These are phyloP conservation scores for Phragmatobia fuliginosa DNA, from an alignment of 2,888 invertebrate species.

Conservation along the genomic window DNA sequence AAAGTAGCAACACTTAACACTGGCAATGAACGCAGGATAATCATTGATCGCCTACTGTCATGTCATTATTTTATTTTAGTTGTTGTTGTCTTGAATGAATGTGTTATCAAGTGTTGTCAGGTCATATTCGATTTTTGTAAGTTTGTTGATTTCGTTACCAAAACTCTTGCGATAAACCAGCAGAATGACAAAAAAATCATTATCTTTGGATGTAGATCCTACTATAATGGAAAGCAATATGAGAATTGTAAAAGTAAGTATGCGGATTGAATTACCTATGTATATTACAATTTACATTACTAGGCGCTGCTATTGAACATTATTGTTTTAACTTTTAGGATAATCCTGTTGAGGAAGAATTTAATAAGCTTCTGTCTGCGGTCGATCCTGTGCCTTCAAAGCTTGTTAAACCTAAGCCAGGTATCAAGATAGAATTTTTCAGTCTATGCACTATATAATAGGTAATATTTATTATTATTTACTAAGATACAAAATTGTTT, in stretches of 20 bases:
- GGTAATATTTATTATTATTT: neutral
- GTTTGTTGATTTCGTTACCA: slow-evolving; percentile 39
- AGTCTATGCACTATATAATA: neutral
- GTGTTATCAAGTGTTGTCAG: neutral
- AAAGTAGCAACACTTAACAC: too few relatives aligned
- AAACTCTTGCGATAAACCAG: slow-evolving; percentile 40
- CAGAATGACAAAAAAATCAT: slow-evolving; percentile 79
- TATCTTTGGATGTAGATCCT: slow-evolving; percentile 88
- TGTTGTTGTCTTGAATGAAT: too few relatives aligned
- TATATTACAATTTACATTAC: neutral
- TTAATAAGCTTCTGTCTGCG: slow-evolving; percentile 85
- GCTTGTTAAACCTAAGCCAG: slow-evolving; percentile 89
- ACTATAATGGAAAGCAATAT: slow-evolving; percentile 87
- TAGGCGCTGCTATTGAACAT: neutral
- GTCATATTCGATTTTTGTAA: neutral
- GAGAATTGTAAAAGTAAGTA: slow-evolving; percentile 75
- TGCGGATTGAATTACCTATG: neutral
- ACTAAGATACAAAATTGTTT: neutral
- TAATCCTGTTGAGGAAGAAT: slow-evolving; percentile 86
- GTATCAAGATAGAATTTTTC: slow-evolving; percentile 67
- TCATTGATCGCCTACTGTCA: neutral
- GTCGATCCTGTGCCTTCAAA: slow-evolving; percentile 85
- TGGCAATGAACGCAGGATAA: too few relatives aligned
- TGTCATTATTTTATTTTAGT: too few relatives aligned
- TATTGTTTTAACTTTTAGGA: slow-evolving; percentile 69